Evolutionary conservation across 1,140 invertebrate genomes (phyloP).

Genomic region (Andricus grossulariae): DNA sequence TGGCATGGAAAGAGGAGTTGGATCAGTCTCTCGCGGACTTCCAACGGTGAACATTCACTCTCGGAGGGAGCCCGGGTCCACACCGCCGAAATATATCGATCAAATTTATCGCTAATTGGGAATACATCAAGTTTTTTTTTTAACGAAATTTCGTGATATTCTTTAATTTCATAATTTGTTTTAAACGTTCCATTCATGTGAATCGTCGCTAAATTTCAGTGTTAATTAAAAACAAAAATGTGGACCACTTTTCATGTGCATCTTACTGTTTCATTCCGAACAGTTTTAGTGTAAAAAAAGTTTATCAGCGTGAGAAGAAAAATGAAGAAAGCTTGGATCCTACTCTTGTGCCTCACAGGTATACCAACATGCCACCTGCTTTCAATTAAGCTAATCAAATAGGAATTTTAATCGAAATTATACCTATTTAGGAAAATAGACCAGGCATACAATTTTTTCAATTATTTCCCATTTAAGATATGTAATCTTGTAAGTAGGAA

Average conservation of each 20-base stretch:
- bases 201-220: neutral
- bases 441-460: neutral
- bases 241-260: neutral
- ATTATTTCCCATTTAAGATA: no score
- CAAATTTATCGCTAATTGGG: neutral
- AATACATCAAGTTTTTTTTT: neutral
- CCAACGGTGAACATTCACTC: conserved; percentile 58
- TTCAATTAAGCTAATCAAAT: neutral
- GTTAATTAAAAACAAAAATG: neutral
- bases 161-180: neutral
- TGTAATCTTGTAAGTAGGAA: no score
- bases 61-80: conserved; percentile 22
- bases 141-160: neutral
- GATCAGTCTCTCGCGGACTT: conserved; percentile 68
- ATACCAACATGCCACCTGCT: conserved; percentile 27
- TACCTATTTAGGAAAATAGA: neutral
- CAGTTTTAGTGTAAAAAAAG: conserved; percentile 18
- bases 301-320: neutral
- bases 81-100: neutral
- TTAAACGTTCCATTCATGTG: neutral
- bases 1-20: conserved; percentile 53
- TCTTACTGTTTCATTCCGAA: conserved; percentile 12
- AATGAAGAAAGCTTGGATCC: conserved; percentile 57
- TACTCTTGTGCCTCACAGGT: conserved; percentile 61
- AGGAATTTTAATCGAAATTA: neutral